Evolutionary conservation across 2,888 invertebrate genomes (phyloP).

Genomic region (Leucophenga maculata): DNA sequence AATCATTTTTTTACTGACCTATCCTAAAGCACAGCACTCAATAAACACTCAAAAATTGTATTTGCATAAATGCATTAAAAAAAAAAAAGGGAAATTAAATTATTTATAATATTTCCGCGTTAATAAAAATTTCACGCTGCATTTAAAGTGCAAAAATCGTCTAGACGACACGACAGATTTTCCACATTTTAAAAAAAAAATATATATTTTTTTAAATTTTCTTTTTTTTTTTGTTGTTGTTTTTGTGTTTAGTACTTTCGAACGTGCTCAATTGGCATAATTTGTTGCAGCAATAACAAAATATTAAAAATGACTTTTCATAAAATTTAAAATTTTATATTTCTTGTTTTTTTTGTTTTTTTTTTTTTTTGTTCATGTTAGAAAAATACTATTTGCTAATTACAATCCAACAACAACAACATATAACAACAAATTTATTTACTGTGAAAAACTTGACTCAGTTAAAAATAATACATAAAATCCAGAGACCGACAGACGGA

Average conservation of each 20-base stretch:
- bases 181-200: too few species aligned
- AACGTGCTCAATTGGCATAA: slow-evolving; percentile 59
- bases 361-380: background rate
- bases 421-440: background rate
- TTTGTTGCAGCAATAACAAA: slow-evolving; percentile 22
- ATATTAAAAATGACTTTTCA: slow-evolving; percentile 13
- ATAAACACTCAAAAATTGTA: background rate
- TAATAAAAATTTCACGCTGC: slow-evolving; percentile 45
- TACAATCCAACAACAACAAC: slow-evolving; percentile 20
- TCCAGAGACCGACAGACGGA: background rate
- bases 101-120: slow-evolving; percentile 44
- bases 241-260: slow-evolving; percentile 35
- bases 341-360: background rate
- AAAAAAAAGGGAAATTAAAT: too few species aligned
- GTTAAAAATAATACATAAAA: background rate
- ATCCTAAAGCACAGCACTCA: background rate
- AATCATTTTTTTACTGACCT: background rate
- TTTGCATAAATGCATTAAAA: background rate
- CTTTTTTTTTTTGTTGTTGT: background rate
- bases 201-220: background rate
- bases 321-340: slow-evolving; percentile 1
- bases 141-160: slow-evolving; percentile 54
- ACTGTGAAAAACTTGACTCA: background rate
- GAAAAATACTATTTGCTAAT: slow-evolving; percentile 7
- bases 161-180: slow-evolving; percentile 61